Evolutionary conservation across 2,797 vertebrate genomes (phyloP).

Genomic region (Pristis pectinata): DNA sequence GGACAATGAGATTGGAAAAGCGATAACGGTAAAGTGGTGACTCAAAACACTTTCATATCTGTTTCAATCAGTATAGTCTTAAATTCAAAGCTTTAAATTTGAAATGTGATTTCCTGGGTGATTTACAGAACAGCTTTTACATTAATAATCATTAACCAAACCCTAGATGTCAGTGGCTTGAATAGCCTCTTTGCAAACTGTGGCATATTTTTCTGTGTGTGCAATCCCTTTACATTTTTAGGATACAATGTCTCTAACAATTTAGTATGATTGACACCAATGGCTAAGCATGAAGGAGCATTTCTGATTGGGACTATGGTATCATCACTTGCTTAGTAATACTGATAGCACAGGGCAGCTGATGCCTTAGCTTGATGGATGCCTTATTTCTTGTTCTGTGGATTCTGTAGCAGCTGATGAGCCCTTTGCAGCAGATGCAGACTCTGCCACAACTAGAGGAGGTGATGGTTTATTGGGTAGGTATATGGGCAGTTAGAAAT

Average conservation of each 20-base stretch:
- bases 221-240: neutral
- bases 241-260: neutral
- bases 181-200: neutral
- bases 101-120: neutral
- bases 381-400: no score
- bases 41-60: neutral
- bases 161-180: neutral
- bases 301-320: no score
- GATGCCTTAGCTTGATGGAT: no score
- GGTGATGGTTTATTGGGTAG: no score
- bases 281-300: no score
- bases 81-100: slow-evolving; percentile 13
- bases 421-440: no score
- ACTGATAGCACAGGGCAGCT: no score
- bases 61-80: slow-evolving; percentile 7
- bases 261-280: no score
- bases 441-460: no score
- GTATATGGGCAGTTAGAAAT: no score
- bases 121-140: neutral
- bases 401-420: no score
- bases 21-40: neutral
- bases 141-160: neutral
- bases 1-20: slow-evolving; percentile 20
- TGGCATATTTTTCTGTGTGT: neutral
- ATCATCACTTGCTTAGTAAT: no score